These are phyloP conservation scores for Clunio marinus DNA, from an alignment of 2,888 invertebrate species.

Conservation along the genomic window DNA sequence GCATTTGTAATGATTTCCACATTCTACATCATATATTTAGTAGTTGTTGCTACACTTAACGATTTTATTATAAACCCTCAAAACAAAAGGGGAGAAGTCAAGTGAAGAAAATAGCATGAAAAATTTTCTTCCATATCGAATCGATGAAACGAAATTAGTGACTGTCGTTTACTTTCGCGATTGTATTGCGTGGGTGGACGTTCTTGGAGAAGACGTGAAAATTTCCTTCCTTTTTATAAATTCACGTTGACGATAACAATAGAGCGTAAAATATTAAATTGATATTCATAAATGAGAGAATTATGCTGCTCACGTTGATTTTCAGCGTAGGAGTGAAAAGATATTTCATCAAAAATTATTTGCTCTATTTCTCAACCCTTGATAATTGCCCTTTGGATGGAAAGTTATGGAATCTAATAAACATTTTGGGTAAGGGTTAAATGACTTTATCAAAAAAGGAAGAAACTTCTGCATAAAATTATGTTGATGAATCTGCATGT, in stretches of 20 bases:
- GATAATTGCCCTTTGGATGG: too few relatives aligned
- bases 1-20: conserved; percentile 12
- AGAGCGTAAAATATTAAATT: neutral
- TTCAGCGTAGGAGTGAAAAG: neutral
- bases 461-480: too few relatives aligned
- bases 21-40: neutral
- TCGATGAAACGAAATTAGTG: conserved; percentile 9
- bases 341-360: neutral
- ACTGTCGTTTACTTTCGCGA: neutral
- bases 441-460: too few relatives aligned
- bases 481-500: too few relatives aligned
- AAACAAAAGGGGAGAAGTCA: neutral
- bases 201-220: neutral
- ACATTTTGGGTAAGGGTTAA: too few relatives aligned
- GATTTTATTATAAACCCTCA: conserved; percentile 17
- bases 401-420: too few relatives aligned
- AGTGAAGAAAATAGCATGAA: neutral
- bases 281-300: too few relatives aligned
- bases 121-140: conserved; percentile 11
- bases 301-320: neutral
- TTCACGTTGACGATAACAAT: conserved; percentile 11
- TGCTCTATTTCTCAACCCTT: too few relatives aligned
- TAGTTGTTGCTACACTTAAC: conserved; percentile 27
- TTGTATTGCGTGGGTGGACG: neutral
- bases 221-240: conserved; percentile 2